These are phyloP conservation scores for Alloscopus bannaensis DNA, from an alignment of 2,888 invertebrate species.

Conservation along the genomic window DNA sequence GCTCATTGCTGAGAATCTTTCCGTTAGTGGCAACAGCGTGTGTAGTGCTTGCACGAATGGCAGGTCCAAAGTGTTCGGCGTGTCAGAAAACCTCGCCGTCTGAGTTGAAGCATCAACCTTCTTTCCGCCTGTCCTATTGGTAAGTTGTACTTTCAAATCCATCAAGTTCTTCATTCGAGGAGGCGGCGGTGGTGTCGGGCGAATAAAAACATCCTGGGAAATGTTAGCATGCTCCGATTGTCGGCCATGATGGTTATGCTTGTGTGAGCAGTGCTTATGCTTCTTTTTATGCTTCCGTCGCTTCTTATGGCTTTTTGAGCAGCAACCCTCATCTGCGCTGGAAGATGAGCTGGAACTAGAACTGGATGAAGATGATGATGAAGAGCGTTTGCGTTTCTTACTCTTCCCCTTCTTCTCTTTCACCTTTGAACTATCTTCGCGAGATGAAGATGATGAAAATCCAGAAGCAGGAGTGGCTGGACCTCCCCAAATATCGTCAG, in stretches of 20 bases:
- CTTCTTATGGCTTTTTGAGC: constrained; percentile 23
- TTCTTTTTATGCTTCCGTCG: constrained; percentile 34
- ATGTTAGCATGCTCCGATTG: not conserved
- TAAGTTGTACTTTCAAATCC: not conserved
- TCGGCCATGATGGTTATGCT: not conserved
- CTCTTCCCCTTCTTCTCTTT: constrained; percentile 26
- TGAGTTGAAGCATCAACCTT: constrained; percentile 26
- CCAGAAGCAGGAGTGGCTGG: not conserved
- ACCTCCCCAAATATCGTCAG: not conserved
- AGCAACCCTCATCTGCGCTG: not conserved
- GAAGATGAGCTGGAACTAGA: constrained; percentile 1
- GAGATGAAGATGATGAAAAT: too few species aligned
- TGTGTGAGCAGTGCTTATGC: constrained; percentile 9
- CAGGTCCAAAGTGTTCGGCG: not conserved
- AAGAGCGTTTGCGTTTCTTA: constrained; percentile 19
- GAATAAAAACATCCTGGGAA: not conserved
- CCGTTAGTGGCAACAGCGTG: constrained; percentile 24
- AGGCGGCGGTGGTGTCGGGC: not conserved
- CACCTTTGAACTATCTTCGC: not conserved
- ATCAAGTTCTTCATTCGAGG: not conserved
- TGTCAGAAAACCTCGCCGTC: constrained; percentile 38
- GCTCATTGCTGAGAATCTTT: constrained; percentile 43
- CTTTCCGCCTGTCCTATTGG: not conserved
- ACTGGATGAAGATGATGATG: constrained; percentile 26
- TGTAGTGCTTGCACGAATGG: not conserved